Percentiles rank a stretch among this genome's conserved stretches.
These are phyloP conservation scores for Cerastis rubricosa DNA, from an alignment of 2,888 invertebrate species.

Conservation along the genomic window DNA sequence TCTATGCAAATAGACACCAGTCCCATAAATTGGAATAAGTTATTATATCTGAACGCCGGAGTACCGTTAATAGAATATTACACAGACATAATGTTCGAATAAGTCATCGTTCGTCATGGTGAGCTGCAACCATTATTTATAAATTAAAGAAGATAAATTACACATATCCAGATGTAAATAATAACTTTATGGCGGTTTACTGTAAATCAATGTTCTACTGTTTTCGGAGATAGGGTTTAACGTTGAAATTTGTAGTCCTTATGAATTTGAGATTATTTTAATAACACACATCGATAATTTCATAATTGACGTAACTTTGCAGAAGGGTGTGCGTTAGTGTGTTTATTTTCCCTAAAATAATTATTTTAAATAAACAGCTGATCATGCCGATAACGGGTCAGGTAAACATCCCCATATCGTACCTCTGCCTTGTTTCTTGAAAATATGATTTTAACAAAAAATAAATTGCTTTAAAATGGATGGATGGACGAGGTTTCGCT, in stretches of 20 bases:
- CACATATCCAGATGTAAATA: slow-evolving; percentile 52
- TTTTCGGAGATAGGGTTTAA: slow-evolving; percentile 28
- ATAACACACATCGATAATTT: neutral
- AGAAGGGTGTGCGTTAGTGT: neutral
- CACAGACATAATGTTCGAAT: slow-evolving; percentile 79
- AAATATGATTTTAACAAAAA: neutral
- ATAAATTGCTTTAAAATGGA: neutral
- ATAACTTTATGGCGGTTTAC: slow-evolving; percentile 47
- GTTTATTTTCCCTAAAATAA: neutral
- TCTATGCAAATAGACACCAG: slow-evolving; percentile 74
- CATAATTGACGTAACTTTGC: neutral
- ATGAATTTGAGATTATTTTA: slow-evolving; percentile 4
- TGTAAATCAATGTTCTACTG: slow-evolving; percentile 48
- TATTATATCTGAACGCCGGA: slow-evolving; percentile 70
- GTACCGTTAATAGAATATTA: slow-evolving; percentile 85
- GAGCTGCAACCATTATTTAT: slow-evolving; percentile 61
- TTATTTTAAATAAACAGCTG: neutral
- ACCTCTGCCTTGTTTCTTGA: neutral
- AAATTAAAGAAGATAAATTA: slow-evolving; percentile 64
- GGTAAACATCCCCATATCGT: neutral
- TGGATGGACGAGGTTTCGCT: neutral
- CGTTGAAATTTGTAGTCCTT: neutral
- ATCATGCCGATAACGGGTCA: too few relatives aligned
- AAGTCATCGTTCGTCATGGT: slow-evolving; percentile 84
- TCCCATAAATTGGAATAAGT: slow-evolving; percentile 79